Evolutionary conservation across 2,888 invertebrate species (phyloP).

Genomic region (Leptopilina syphax): DNA sequence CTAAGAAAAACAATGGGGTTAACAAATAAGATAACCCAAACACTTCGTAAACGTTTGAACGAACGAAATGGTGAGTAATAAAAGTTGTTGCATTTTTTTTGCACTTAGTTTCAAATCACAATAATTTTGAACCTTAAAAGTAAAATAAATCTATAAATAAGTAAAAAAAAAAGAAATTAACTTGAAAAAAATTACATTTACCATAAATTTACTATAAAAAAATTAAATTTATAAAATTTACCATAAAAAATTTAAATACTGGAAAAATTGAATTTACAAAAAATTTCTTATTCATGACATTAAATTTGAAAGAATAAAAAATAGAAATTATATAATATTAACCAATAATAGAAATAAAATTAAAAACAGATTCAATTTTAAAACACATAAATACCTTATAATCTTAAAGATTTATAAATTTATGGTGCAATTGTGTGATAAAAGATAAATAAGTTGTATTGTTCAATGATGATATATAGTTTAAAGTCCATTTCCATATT

Average conservation of each 20-base stretch:
- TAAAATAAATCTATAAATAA: neutral
- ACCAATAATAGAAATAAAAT: no score
- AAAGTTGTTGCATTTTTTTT: conserved; percentile 3
- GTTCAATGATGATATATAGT: neutral
- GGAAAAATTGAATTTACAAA: no score
- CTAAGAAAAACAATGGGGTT: conserved; percentile 60
- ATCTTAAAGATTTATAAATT: neutral
- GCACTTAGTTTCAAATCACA: neutral
- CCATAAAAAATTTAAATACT: no score
- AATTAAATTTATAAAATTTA: no score
- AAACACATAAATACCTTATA: neutral
- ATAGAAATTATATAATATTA: no score
- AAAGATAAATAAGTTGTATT: neutral
- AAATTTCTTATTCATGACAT: no score
- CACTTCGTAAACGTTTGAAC: conserved; percentile 60
- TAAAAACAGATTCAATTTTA: no score
- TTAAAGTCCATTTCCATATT: neutral
- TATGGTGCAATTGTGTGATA: neutral
- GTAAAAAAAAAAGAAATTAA: no score
- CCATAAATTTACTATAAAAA: no score
- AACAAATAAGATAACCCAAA: conserved; percentile 60
- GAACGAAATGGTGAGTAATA: conserved; percentile 63
- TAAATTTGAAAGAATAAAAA: no score
- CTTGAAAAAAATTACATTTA: no score
- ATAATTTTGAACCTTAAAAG: neutral